Evolutionary conservation across 2,888 invertebrate species (phyloP).

Genomic region (Cheilosia urbana): DNA sequence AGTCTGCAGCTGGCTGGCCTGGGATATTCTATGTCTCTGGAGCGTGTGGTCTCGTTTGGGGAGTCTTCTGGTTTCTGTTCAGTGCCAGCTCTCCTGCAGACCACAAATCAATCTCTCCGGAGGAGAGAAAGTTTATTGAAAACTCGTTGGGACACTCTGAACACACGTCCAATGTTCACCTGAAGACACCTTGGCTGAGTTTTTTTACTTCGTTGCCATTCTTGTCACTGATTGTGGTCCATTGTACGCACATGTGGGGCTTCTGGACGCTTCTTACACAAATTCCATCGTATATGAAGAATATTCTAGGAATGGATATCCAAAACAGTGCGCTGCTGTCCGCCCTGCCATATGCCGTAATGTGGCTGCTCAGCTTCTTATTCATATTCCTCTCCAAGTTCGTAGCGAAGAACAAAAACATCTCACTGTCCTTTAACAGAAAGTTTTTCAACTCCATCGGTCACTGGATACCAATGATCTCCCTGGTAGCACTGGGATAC

Average conservation of each 20-base stretch:
- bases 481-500: conserved; percentile 87
- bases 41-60: conserved; percentile 86
- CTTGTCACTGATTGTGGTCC: conserved; percentile 90
- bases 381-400: conserved; percentile 89
- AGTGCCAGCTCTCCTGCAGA: conserved; percentile 88
- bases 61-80: conserved; percentile 86
- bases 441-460: conserved; percentile 86
- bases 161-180: conserved; percentile 77
- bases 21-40: conserved; percentile 91
- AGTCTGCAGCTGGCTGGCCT: conserved; percentile 89
- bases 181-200: conserved; percentile 88
- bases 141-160: conserved; percentile 85
- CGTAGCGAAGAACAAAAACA: conserved; percentile 79
- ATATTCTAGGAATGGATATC: conserved; percentile 89
- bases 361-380: conserved; percentile 89
- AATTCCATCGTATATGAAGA: conserved; percentile 91
- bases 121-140: conserved; percentile 89
- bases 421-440: conserved; percentile 82
- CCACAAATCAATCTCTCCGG: conserved; percentile 86
- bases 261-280: conserved; percentile 93
- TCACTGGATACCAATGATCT: conserved; percentile 88
- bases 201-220: conserved; percentile 91
- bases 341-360: conserved; percentile 89
- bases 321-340: conserved; percentile 89
- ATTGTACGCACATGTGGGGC: conserved; percentile 90